Evolutionary conservation across 2,113 vertebrate genomes (phyloP), one percentile per base, ranked within the genome.

Genomic region (Anguilla japonica): DNA sequence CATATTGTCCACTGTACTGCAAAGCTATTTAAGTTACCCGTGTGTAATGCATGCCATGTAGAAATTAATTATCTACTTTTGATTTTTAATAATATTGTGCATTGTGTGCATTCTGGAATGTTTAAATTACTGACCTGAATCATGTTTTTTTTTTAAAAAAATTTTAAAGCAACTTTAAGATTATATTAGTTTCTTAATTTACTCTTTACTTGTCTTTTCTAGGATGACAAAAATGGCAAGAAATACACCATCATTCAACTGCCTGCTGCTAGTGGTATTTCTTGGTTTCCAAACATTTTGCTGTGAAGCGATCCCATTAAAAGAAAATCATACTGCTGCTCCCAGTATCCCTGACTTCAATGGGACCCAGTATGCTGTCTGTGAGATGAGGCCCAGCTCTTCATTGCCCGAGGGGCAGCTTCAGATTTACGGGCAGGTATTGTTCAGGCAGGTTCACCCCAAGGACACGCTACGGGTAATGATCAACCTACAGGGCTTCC

Each of bases 401-500:
- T 91, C 89, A 16, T 90, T 96, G 89, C 89, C 84, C 0, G 71
- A 88, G 0, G 86, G 78, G 56, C 93, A 95, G 87, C 94, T 95
- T 0, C 88, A 88, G 16, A 92, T 97, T 41, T 92, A 79, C 0
- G 96, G 96, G 22, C 88, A 90, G 0, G 91, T 96, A 86, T 89
- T 97, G n/a, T 96, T 97, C 91, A 91, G 90, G 78, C 96, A 96
- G 90, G 0, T 0, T 5, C 92, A 89, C 29, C 89, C 93, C 0
- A 3, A 88, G 0, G 94, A 93, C 53, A 91, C 75, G 84, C 71
- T 96, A n/a, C 92, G 95, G 67, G 95, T 92, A 26, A 87, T 93
- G 85, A 93, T 97, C 88, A 22, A 91, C 80, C 85, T 97, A 90
- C 85, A 91, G 40, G 96, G 96, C 41, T 95, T 97, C 91, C 93